phyloP scores from a whole-genome alignment of 1,140 invertebrate species.

The Caenorhabditis inopinata region DNA sequence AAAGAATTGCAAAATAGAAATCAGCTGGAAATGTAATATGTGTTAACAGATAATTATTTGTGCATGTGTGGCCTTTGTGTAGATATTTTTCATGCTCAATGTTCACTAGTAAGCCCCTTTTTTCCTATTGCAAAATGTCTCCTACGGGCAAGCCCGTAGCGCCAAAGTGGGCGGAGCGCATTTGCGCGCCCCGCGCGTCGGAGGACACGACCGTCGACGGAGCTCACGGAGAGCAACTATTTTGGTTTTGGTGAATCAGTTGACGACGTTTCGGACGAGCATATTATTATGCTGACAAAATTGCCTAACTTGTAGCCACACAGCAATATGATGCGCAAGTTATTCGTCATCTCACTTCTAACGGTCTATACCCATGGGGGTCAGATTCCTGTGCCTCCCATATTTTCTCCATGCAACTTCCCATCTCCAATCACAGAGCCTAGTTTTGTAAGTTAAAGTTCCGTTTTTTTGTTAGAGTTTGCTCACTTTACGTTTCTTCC shows the following conservation, averaged over 20 bases:
- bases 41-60: not conserved
- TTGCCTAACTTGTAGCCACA: not conserved
- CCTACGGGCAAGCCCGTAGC: not conserved
- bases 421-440: conserved; percentile 28
- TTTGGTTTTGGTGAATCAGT: conserved; percentile 18
- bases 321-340: conserved; percentile 4
- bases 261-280: not conserved
- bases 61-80: not conserved
- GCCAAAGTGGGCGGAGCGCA: conserved; percentile 30
- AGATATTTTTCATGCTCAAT: conserved; percentile 8
- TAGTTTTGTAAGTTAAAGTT: conserved; percentile 3
- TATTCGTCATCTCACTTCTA: not conserved
- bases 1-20: not conserved
- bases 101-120: conserved; percentile 18
- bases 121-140: conserved; percentile 30
- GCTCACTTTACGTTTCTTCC: no score
- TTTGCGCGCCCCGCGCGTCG: not conserved
- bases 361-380: conserved; percentile 23
- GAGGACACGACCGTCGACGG: conserved; percentile 2
- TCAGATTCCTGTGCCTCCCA: conserved; percentile 31
- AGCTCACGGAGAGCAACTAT: not conserved
- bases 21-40: no score
- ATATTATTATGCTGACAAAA: conserved; percentile 3
- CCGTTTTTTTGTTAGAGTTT: not conserved
- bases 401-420: conserved; percentile 22